Conservation (phyloP, 2,888 invertebrate species). For the Phania funesta region DNA sequence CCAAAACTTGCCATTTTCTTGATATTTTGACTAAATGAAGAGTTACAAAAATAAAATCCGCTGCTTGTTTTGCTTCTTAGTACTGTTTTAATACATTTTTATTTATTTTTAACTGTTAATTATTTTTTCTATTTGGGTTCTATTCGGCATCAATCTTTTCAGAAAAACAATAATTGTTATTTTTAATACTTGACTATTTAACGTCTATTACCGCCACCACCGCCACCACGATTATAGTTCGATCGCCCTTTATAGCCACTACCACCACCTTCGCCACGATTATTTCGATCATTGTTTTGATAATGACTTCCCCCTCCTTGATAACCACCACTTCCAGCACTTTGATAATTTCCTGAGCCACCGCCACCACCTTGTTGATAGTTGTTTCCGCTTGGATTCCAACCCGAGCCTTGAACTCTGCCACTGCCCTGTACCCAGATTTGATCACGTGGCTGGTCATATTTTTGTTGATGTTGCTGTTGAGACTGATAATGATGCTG, state of each 20-base stretch:
- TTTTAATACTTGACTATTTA: conserved; percentile 1
- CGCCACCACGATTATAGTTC: conserved; percentile 68
- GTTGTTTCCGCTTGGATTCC: conserved; percentile 72
- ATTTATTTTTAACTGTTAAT: neutral
- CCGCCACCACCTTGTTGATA: conserved; percentile 64
- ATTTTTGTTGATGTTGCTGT: conserved; percentile 53
- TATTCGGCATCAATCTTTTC: neutral
- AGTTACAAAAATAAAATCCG: too few relatives aligned
- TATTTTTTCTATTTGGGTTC: neutral
- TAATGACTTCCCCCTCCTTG: conserved; percentile 40
- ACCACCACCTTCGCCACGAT: conserved; percentile 49
- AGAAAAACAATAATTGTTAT: neutral
- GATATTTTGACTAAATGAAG: too few relatives aligned
- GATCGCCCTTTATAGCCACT: conserved; percentile 66
- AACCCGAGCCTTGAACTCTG: conserved; percentile 79
- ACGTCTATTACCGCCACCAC: conserved; percentile 59
- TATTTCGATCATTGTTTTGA: conserved; percentile 27
- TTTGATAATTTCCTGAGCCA: conserved; percentile 55
- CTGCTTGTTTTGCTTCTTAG: neutral
- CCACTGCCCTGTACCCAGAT: conserved; percentile 76
- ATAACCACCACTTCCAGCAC: conserved; percentile 58
- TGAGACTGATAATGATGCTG: conserved; percentile 71
- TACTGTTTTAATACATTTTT: neutral
- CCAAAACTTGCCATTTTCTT: too few relatives aligned
- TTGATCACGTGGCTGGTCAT: conserved; percentile 66